A percentile compares a stretch with the other conserved stretches of the same genome.
These are phyloP conservation scores for Psilopsiagon aurifrons DNA, from an alignment of 2,113 vertebrate genomes.

Conservation along the genomic window DNA sequence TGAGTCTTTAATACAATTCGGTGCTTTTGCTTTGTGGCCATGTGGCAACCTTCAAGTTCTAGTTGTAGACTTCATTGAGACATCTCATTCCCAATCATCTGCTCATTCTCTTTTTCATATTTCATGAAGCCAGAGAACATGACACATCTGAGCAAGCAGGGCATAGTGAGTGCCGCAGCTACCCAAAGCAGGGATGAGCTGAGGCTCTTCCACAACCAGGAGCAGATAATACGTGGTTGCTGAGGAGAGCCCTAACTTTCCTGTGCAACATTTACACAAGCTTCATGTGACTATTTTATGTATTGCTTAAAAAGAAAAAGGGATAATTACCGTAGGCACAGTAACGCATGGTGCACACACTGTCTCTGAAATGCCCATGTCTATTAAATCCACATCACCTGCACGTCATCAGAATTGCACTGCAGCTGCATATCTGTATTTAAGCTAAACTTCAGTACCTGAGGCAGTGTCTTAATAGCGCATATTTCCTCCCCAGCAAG, in stretches of 20 bases:
- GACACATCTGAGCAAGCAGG: accelerated
- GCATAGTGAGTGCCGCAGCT: accelerated
- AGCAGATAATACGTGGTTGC: not conserved
- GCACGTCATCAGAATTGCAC: not conserved
- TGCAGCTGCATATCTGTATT: not conserved
- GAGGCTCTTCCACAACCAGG: not conserved
- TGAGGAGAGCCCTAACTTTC: not conserved
- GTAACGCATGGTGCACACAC: accelerated
- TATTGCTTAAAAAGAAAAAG: conserved; percentile 45
- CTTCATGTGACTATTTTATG: conserved; percentile 40
- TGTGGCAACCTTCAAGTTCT: not conserved
- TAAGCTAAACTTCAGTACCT: not conserved
- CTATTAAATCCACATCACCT: not conserved
- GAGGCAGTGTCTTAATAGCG: not conserved
- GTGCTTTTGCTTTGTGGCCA: not conserved
- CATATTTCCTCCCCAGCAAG: not conserved
- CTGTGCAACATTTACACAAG: not conserved
- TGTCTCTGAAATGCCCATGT: not conserved
- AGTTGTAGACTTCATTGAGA: not conserved
- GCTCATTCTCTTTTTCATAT: not conserved
- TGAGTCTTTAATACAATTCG: not conserved
- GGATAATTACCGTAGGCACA: not conserved
- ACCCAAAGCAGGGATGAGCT: accelerated
- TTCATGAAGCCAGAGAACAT: not conserved
- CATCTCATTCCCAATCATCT: not conserved